phyloP scores from a whole-genome alignment of 1,140 invertebrate species.

The Cotesia typhae region DNA sequence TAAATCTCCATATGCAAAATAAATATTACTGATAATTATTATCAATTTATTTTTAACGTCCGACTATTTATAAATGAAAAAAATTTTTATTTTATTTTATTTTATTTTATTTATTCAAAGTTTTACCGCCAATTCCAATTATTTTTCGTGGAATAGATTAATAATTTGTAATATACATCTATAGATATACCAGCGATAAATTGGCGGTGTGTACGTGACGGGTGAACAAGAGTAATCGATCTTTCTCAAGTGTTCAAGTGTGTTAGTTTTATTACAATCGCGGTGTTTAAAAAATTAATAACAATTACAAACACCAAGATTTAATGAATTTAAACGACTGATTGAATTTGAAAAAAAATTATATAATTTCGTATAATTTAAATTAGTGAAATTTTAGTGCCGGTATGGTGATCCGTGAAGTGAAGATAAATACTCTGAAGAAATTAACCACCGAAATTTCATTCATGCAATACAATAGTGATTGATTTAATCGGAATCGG shows the following conservation, averaged over 20 bases:
- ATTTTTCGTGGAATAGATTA: too few species aligned
- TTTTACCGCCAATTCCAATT: too few species aligned
- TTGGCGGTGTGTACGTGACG: slow-evolving; percentile 3
- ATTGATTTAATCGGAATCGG: too few species aligned
- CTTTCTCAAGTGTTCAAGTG: slow-evolving; percentile 14
- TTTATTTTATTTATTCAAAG: too few species aligned
- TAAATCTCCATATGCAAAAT: too few species aligned
- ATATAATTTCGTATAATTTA: neutral
- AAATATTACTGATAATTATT: too few species aligned
- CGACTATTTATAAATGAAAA: too few species aligned
- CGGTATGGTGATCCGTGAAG: slow-evolving; percentile 18
- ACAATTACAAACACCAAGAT: too few species aligned
- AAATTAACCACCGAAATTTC: neutral
- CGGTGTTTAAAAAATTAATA: neutral
- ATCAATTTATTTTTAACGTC: too few species aligned
- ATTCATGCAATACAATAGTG: slow-evolving; percentile 3
- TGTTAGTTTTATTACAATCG: neutral
- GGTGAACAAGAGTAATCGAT: slow-evolving; percentile 12
- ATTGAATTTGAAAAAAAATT: neutral
- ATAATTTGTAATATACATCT: neutral
- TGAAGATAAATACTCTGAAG: slow-evolving; percentile 1
- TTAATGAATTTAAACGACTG: neutral
- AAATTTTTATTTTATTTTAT: too few species aligned
- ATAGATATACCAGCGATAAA: neutral
- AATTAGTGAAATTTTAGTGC: neutral